Base-by-base conservation (phyloP, 2,888 invertebrate species). In the Melanotus villosus region DNA sequence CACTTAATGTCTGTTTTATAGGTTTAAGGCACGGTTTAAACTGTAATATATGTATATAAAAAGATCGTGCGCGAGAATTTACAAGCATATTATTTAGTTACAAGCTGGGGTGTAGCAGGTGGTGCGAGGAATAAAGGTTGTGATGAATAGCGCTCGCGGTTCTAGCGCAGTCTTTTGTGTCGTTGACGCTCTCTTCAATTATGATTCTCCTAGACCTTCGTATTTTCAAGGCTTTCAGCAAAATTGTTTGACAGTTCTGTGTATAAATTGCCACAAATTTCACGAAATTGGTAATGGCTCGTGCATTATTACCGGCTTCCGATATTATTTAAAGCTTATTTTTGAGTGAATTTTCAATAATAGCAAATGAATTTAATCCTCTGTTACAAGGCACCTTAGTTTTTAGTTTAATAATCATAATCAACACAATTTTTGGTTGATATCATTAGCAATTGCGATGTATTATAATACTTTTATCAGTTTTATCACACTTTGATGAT, bases 1-100 rank as follows among this genome's bases (percentile, higher is more conserved):
- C 16, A 14, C 14, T 41, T 41, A 41, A 41, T 7, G 41, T 7
- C 1, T 41, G 41, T 41, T 18, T n/a, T 14, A 16, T 41, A 16
- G 16, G 7, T 41, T 59, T 59, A 59, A 45, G 59, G 32, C 16
- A 21, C 23, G 47, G 12, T 60, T 60, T 43, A 45, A 60, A 60
- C 19, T 47, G 45, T 60, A 60, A 60, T 60, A 47, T 60, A 45
- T 59, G 59, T 34, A 47, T 60, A 60, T 47, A 45, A 60, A 60
- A 60, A 60, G 59, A 60, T 60, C 59, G 59, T 21, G 47, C 47
- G 21, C 21, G 47, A 21, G 47, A 50, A 62, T 62, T 62, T 52
- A 50, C 62, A 50, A 62, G 62, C 52, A 47, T 62, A 62, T 62
- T 62, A 62, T 62, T 62, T 62, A 50, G 62, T 62, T 62, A 62